Evolutionary conservation across 2,888 invertebrate species (phyloP).

Genomic region (Drosophila lutescens): DNA sequence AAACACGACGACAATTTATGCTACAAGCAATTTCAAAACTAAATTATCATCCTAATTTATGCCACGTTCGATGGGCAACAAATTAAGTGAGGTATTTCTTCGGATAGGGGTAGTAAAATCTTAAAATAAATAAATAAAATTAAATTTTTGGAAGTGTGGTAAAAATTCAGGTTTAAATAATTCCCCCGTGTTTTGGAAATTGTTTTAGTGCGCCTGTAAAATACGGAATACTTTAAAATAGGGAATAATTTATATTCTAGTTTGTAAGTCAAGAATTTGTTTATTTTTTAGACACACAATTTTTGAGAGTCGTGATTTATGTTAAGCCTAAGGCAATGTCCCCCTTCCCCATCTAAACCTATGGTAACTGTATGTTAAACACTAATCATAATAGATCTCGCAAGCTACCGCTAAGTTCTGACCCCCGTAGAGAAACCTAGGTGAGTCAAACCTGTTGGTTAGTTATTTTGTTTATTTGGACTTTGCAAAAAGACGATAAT

Average conservation of each 20-base stretch:
- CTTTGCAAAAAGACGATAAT: constrained; percentile 33
- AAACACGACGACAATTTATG: constrained; percentile 74
- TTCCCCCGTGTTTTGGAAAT: not conserved
- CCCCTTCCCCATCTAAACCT: not conserved
- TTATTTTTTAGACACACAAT: not conserved
- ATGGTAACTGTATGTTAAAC: constrained; percentile 16
- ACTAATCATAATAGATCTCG: constrained; percentile 11
- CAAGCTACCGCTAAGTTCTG: constrained; percentile 14
- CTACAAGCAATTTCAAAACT: constrained; percentile 50
- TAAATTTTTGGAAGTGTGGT: not conserved
- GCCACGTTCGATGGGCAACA: constrained; percentile 31
- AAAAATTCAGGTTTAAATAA: not conserved
- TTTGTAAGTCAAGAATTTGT: not conserved
- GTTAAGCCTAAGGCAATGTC: not conserved
- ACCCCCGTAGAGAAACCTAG: constrained; percentile 13
- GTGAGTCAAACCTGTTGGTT: constrained; percentile 28
- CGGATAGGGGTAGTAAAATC: not conserved
- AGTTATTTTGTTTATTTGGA: constrained; percentile 30
- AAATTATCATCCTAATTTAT: constrained; percentile 51
- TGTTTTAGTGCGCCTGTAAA: too few species aligned
- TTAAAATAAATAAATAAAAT: not conserved
- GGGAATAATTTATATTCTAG: not conserved
- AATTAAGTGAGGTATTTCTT: constrained; percentile 19
- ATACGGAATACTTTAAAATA: too few species aligned
- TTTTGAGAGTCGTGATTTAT: not conserved